Evolutionary conservation across 1,140 invertebrate genomes (phyloP).

Genomic region (Gyrodactylus salaris): DNA sequence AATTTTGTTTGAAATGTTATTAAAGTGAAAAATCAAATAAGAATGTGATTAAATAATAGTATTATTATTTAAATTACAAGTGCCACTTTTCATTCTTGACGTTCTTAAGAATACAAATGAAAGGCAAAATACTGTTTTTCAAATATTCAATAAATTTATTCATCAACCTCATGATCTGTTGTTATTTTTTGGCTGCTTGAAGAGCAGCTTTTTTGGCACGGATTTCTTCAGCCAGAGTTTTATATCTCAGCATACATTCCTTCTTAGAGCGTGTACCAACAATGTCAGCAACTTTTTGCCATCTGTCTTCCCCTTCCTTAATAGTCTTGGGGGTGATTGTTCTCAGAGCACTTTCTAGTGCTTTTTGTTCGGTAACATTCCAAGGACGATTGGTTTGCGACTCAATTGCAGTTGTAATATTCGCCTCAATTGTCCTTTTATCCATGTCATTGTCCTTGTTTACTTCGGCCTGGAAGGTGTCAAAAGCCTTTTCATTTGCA

Average conservation of each 20-base stretch:
- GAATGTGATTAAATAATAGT: too few relatives aligned
- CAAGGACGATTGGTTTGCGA: neutral
- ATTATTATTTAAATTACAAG: too few relatives aligned
- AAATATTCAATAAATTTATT: too few relatives aligned
- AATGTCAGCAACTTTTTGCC: neutral
- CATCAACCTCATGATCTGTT: neutral
- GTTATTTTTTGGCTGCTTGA: neutral
- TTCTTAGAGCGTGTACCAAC: neutral
- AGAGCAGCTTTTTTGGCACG: conserved; percentile 6
- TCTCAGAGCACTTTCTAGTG: conserved; percentile 2
- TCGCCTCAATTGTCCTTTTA: neutral
- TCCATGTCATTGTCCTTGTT: neutral
- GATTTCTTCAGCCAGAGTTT: neutral
- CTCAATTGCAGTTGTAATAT: neutral
- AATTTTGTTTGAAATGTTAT: too few relatives aligned
- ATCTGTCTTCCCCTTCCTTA: neutral
- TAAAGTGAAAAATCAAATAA: too few relatives aligned
- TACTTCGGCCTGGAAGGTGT: neutral
- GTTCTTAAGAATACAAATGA: too few relatives aligned
- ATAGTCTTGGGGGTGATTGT: neutral
- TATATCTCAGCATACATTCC: conserved; percentile 4
- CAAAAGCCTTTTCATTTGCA: neutral
- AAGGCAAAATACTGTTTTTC: too few relatives aligned
- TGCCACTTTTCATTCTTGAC: too few relatives aligned
- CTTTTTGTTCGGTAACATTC: neutral